Evolutionary conservation across 2,113 vertebrate species (phyloP).

Genomic region (Corynorhinus townsendii): DNA sequence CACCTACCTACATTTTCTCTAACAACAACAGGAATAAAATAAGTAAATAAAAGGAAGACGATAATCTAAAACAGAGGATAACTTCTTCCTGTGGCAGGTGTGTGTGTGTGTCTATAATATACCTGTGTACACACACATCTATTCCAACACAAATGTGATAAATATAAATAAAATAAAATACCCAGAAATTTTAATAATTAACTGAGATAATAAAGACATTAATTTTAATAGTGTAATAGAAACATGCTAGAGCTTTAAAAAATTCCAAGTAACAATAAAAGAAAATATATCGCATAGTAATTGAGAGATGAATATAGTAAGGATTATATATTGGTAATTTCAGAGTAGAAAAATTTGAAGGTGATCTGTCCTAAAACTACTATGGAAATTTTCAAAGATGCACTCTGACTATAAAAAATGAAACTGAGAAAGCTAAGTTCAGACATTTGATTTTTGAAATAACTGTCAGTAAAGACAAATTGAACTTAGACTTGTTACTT

Average conservation of each 20-base stretch:
- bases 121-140: neutral
- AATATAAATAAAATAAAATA: neutral
- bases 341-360: neutral
- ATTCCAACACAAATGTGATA: neutral
- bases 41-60: neutral
- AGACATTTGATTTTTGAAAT: neutral
- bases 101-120: neutral
- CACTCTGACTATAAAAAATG: neutral
- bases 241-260: neutral
- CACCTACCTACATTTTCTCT: neutral
- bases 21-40: neutral
- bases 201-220: neutral
- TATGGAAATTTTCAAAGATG: neutral
- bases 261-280: neutral
- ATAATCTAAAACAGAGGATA: neutral
- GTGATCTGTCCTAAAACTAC: neutral
- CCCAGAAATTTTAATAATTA: neutral
- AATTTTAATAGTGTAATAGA: constrained; percentile 22
- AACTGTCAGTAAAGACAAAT: neutral
- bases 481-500: neutral
- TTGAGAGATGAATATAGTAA: neutral
- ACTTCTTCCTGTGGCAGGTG: neutral
- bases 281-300: neutral
- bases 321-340: neutral
- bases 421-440: neutral